Evolutionary conservation across 2,113 vertebrate genomes (phyloP).

Genomic region (Rhinolophus ferrumequinum): DNA sequence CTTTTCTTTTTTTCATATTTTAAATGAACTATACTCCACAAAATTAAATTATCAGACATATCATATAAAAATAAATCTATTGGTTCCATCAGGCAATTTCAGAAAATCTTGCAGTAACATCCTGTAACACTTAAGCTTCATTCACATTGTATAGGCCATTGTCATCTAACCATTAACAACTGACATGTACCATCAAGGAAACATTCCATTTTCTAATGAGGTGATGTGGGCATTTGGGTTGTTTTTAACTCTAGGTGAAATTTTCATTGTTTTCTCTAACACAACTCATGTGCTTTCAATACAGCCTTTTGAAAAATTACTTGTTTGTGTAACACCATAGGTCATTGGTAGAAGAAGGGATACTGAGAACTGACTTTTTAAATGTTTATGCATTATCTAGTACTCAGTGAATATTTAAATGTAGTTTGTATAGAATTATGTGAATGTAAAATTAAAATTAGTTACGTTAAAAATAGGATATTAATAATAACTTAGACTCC

Average conservation of each 20-base stretch:
- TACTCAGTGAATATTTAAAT: neutral
- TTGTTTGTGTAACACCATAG: neutral
- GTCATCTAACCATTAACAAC: neutral
- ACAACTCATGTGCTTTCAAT: neutral
- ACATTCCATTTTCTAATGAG: neutral
- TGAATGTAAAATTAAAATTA: neutral
- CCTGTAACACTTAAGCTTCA: neutral
- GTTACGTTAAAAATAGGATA: neutral
- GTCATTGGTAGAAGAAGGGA: neutral
- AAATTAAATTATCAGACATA: slow-evolving; percentile 44
- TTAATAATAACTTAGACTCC: neutral
- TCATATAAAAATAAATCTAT: neutral
- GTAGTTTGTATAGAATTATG: neutral
- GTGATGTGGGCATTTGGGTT: neutral
- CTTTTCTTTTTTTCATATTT: neutral
- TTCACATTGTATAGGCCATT: neutral
- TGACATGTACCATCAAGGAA: neutral
- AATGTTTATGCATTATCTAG: neutral
- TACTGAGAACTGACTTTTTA: neutral
- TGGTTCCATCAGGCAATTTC: neutral
- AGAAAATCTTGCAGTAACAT: neutral
- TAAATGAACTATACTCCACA: neutral
- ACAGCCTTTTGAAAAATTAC: neutral
- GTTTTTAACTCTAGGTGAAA: neutral
- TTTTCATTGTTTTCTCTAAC: neutral